Evolutionary conservation across 2,113 vertebrate species (phyloP), one percentile per base, ranked within the genome.

Genomic region (Elgaria multicarinata): DNA sequence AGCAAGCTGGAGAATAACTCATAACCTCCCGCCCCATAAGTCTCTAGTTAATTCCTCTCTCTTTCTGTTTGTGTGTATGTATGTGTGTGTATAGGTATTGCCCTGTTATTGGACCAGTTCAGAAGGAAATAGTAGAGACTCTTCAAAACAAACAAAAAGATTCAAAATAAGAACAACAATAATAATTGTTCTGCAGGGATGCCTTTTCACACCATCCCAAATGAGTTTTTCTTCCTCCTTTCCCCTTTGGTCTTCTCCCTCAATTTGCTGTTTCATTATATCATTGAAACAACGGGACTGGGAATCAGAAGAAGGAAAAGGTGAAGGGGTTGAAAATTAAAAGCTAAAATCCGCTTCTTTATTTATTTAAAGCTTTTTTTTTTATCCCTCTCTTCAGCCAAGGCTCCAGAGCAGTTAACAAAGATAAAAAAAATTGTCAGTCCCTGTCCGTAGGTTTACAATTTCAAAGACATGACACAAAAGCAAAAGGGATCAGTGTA

Each of bases 11-110:
- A 55, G 87, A 69, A 50, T 84, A 26, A 81, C 55, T 67, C 81
- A 10, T 0, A 14, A 67, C 50, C 0, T 0, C 3, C 83, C 58
- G 72, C 39, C n/a, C 9, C 53, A 85, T 1, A 0, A 36, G 9
- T 9, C 1, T 33, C 69, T 20, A 46, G 55, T 6, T 77, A 77
- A 77, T 77, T 87, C 42, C 20, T 36, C 36, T 58, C 55, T 58
- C 55, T 16, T 33, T 14, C 22, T 22, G n/a, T 83, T 4, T 6
- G 33, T 33, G 6, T 67, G 64, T 28, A 13, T 22, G 18, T 67
- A 6, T 14, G 24, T 62, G 26, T 26, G 8, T 39, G 1, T 64
- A 39, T 82, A 72, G 79, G n/a, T 55, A 62, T 33, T 53, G n/a
- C 46, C 44, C 12, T 82, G 50, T 28, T 74, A 74, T 74, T 81